Percentiles rank a stretch among this genome's conserved stretches.
Evolutionary conservation across 2,113 vertebrate genomes (phyloP).

Genomic region (Heteronetta atricapilla): DNA sequence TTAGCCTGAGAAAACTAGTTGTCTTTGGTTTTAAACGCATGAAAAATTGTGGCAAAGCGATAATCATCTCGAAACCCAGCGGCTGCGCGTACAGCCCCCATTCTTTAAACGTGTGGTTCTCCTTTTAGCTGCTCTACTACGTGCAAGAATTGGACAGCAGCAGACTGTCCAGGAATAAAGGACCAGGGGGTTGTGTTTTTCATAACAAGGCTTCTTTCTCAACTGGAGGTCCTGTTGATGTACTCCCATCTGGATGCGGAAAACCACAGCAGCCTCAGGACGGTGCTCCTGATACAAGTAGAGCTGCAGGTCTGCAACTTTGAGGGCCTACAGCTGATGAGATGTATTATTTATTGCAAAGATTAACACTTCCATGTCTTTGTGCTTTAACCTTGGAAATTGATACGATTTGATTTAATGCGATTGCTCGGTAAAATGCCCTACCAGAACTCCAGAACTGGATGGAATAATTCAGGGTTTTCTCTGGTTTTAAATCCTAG

Average conservation of each 20-base stretch:
- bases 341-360: not conserved
- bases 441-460: not conserved
- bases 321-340: not conserved
- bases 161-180: not conserved
- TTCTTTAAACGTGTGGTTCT: not conserved
- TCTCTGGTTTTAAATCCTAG: not conserved
- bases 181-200: not conserved
- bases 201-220: slow-evolving; percentile 3
- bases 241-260: not conserved
- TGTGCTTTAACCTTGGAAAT: not conserved
- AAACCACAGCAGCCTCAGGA: not conserved
- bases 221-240: not conserved
- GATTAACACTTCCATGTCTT: not conserved
- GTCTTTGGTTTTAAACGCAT: not conserved
- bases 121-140: not conserved
- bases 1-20: not conserved
- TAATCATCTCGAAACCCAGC: not conserved
- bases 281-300: not conserved
- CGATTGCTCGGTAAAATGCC: not conserved
- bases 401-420: not conserved
- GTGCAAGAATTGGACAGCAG: slow-evolving; percentile 16
- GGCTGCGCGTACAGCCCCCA: not conserved
- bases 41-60: accelerated
- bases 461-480: not conserved
- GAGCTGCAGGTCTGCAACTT: slow-evolving; percentile 17